phyloP scores from a whole-genome alignment of 2,797 vertebrate genomes.

The Morus bassanus region DNA sequence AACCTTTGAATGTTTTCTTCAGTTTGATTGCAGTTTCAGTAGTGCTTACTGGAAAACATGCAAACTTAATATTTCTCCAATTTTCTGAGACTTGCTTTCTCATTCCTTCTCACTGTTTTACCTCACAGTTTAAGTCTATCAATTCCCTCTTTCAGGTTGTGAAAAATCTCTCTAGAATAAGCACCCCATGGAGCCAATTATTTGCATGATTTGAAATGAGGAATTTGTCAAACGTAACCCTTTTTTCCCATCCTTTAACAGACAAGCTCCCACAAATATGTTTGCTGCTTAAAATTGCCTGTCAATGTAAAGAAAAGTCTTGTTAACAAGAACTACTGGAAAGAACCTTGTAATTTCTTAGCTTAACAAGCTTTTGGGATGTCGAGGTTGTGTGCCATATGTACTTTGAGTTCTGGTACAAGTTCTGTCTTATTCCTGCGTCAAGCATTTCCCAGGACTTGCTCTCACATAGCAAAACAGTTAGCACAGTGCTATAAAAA shows the following conservation, averaged over 20 bases:
- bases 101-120: background rate
- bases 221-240: conserved; percentile 35
- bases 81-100: background rate
- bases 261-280: conserved; percentile 4
- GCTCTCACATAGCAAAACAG: background rate
- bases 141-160: background rate
- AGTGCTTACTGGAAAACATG: background rate
- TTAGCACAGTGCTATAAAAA: background rate
- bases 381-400: background rate
- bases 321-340: background rate
- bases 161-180: conserved; percentile 38
- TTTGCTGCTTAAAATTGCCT: conserved; percentile 2
- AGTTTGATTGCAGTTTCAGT: background rate
- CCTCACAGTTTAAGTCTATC: background rate
- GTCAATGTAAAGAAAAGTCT: background rate
- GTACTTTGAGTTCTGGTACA: background rate
- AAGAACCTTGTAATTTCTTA: background rate
- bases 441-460: background rate
- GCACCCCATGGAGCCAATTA: conserved; percentile 46
- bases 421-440: background rate
- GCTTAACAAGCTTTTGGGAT: background rate
- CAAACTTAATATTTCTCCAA: background rate
- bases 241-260: conserved; percentile 17
- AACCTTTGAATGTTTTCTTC: background rate
- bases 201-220: conserved; percentile 55